Base-by-base conservation (phyloP, 2,888 invertebrate species). In the Phaedon cochleariae region DNA sequence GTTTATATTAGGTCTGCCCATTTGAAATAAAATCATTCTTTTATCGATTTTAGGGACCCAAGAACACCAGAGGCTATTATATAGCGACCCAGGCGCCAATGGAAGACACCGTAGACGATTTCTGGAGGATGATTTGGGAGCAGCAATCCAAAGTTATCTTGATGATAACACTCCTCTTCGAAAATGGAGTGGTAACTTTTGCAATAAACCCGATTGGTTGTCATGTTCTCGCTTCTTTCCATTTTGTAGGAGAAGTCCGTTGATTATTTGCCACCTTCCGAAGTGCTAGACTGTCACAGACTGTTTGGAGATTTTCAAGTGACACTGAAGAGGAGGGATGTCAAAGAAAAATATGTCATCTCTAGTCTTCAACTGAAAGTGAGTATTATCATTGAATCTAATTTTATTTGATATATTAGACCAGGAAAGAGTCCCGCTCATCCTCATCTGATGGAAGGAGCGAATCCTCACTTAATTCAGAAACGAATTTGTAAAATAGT, bases 101-200 rank as follows among this genome's bases (percentile, higher is more conserved):
- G 72, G 89, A 92, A 63, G 89, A 90, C 71, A 97, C 96, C 0
- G 90, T 95, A 0, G 86, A 87, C 29, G 97, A 97, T 84, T 96
- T 97, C 83, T 97, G 97, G 97, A 88, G 94, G 48, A 96, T 97
- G 97, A 89, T 96, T 57, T 97, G 97, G 97, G 96, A 97, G 79
- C 96, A 97, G 81, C 94, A 96, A 82, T 89, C 90, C 12, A 89
- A 94, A 75, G 92, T 95, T 45, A 88, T 97, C 70, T 88, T 97
- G 67, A 96, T 96, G 94, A 86, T 96, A 31, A 96, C 96, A 0
- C 94, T 94, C 83, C 89, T 96, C 66, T 91, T 91, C 78, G 96
- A 96, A 84, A 93, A 94, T 75, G 96, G 95, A 64, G 90, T 94
- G 77, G 92, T 92, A 82, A 85, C 89, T 48, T 17, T 21, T 29